Evolutionary conservation across 2,113 vertebrate genomes (phyloP).

Genomic region (Columba janthina): DNA sequence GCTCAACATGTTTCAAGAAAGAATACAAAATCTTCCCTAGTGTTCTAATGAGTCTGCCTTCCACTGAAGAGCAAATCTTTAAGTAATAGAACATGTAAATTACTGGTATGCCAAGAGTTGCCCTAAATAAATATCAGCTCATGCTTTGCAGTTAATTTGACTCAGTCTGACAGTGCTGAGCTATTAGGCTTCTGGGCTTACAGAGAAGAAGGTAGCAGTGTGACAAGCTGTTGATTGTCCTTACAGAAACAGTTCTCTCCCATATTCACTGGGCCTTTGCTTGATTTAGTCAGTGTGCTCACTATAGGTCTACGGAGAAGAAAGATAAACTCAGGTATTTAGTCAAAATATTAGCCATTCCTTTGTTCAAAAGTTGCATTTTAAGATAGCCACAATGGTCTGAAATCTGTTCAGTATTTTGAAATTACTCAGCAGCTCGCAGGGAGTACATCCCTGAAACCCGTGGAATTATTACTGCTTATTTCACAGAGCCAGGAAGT

Average conservation of each 20-base stretch:
- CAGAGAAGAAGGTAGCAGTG: not conserved
- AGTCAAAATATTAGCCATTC: not conserved
- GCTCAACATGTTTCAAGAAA: slow-evolving; percentile 38
- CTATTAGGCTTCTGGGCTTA: not conserved
- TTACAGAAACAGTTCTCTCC: not conserved
- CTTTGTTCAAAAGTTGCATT: not conserved
- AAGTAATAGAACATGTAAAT: slow-evolving; percentile 13
- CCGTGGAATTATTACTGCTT: not conserved
- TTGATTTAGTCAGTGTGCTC: not conserved
- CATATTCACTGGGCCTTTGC: not conserved
- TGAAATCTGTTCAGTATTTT: not conserved
- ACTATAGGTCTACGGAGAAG: rapidly evolving
- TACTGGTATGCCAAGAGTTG: not conserved
- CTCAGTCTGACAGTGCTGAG: not conserved
- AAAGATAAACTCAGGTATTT: not conserved
- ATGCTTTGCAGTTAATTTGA: not conserved
- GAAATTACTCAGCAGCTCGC: not conserved
- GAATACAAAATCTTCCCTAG: slow-evolving; percentile 24
- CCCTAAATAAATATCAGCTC: not conserved
- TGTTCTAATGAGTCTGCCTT: slow-evolving; percentile 7
- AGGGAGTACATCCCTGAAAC: not conserved
- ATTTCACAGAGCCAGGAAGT: not conserved
- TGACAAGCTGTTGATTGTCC: not conserved
- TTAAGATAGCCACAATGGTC: not conserved
- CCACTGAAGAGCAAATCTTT: not conserved